These are phyloP conservation scores for Platynereis dumerilii DNA, from an alignment of 2,888 invertebrate species.

Conservation along the genomic window DNA sequence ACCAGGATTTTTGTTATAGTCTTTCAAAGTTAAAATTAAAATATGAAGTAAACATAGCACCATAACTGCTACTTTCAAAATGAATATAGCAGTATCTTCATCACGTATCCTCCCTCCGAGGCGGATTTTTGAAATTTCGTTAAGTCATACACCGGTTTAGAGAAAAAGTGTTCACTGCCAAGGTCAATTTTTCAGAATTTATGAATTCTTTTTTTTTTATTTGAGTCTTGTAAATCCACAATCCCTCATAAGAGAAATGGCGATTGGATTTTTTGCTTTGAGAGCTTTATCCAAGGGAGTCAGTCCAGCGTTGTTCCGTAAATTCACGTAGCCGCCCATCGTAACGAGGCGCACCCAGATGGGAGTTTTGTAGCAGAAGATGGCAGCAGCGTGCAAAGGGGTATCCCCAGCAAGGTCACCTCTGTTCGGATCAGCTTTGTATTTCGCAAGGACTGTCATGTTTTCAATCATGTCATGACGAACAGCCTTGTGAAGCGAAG, in stretches of 20 bases:
- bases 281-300: conserved; percentile 18
- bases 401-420: conserved; percentile 17
- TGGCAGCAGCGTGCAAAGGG: conserved; percentile 18
- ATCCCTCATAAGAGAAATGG: conserved; percentile 15
- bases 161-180: no score
- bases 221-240: not conserved
- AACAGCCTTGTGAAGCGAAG: conserved; percentile 32
- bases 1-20: no score
- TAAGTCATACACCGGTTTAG: no score
- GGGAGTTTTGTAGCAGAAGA: conserved; percentile 3
- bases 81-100: no score
- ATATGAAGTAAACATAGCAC: no score
- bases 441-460: conserved; percentile 20
- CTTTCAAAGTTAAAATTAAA: no score
- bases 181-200: no score
- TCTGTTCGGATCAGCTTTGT: conserved; percentile 21
- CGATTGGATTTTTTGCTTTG: conserved; percentile 18
- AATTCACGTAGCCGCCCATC: conserved; percentile 9
- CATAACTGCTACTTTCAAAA: no score
- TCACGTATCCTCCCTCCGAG: no score
- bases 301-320: conserved; percentile 10
- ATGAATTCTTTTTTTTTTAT: no score
- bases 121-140: no score
- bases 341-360: conserved; percentile 20
- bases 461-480: conserved; percentile 28